Evolutionary conservation across 1,140 invertebrate genomes (phyloP).

Genomic region (Listronotus bonariensis): DNA sequence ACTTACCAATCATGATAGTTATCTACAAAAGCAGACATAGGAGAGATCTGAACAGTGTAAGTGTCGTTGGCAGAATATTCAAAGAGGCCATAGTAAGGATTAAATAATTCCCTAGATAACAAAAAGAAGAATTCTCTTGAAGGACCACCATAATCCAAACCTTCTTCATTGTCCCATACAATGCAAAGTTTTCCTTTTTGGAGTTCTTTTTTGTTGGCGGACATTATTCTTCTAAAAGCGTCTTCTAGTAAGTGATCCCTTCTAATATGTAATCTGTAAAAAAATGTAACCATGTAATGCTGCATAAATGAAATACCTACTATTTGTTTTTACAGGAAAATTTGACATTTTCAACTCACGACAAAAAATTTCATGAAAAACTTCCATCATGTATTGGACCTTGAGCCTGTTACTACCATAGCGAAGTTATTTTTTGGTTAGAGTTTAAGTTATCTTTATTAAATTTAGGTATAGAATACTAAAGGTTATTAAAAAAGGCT

Average conservation of each 20-base stretch:
- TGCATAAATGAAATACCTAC: not conserved
- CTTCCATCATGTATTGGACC: too few species aligned
- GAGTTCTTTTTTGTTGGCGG: slow-evolving; percentile 91
- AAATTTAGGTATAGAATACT: too few species aligned
- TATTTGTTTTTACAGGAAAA: too few species aligned
- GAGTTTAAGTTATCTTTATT: too few species aligned
- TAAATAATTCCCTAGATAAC: slow-evolving; percentile 93
- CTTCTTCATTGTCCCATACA: slow-evolving; percentile 95
- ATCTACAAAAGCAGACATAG: slow-evolving; percentile 97
- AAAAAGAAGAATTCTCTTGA: slow-evolving; percentile 97
- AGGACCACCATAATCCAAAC: slow-evolving; percentile 95
- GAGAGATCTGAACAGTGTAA: slow-evolving; percentile 96
- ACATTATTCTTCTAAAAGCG: slow-evolving; percentile 96
- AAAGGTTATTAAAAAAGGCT: too few species aligned
- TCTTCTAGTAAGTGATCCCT: slow-evolving; percentile 94
- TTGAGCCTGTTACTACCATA: too few species aligned
- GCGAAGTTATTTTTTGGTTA: too few species aligned
- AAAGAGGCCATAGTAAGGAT: slow-evolving; percentile 97
- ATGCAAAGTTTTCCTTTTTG: slow-evolving; percentile 95
- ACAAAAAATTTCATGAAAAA: too few species aligned
- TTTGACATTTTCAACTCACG: too few species aligned
- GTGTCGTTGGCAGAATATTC: slow-evolving; percentile 98
- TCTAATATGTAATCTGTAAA: slow-evolving; percentile 82
- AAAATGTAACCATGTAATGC: slow-evolving; percentile 29
- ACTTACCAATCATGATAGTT: slow-evolving; percentile 93